Evolutionary conservation across 53 echinoderm and acorn worm genomes (phyloP).

Genomic region (Actinopyga echinites): DNA sequence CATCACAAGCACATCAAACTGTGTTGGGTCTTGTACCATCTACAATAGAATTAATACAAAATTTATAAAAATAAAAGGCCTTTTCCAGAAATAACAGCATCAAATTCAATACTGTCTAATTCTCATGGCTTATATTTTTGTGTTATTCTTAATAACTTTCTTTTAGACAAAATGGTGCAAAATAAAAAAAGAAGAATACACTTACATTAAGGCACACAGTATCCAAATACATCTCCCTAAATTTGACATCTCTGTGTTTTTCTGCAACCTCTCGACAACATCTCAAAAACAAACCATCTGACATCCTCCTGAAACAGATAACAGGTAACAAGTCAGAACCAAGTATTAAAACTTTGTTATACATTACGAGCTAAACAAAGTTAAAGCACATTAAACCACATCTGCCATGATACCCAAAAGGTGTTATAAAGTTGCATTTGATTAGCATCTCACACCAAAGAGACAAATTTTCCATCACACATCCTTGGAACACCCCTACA

Average conservation of each 20-base stretch:
- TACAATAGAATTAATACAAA: constrained; percentile 15
- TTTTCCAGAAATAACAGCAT: background rate
- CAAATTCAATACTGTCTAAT: background rate
- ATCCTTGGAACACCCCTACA: too few relatives aligned
- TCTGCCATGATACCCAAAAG: too few relatives aligned
- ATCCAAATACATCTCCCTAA: constrained; percentile 94
- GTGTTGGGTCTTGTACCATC: constrained; percentile 98
- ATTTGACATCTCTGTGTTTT: constrained; percentile 79
- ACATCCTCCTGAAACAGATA: constrained; percentile 84
- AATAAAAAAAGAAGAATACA: too few relatives aligned
- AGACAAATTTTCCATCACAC: too few relatives aligned
- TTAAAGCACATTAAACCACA: too few relatives aligned
- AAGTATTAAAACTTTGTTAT: too few relatives aligned
- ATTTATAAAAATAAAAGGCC: background rate
- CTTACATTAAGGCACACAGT: constrained; percentile 99
- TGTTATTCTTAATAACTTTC: background rate
- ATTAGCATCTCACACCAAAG: too few relatives aligned
- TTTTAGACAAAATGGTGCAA: background rate
- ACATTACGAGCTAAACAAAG: too few relatives aligned
- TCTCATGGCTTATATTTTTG: background rate
- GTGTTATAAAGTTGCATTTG: too few relatives aligned
- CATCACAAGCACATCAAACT: constrained; percentile 99
- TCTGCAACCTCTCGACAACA: constrained; percentile 93
- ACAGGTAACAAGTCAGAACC: too few relatives aligned
- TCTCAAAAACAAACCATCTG: constrained; percentile 91